Evolutionary conservation across 2,113 vertebrate species (phyloP).

Genomic region (Echinops telfairi): DNA sequence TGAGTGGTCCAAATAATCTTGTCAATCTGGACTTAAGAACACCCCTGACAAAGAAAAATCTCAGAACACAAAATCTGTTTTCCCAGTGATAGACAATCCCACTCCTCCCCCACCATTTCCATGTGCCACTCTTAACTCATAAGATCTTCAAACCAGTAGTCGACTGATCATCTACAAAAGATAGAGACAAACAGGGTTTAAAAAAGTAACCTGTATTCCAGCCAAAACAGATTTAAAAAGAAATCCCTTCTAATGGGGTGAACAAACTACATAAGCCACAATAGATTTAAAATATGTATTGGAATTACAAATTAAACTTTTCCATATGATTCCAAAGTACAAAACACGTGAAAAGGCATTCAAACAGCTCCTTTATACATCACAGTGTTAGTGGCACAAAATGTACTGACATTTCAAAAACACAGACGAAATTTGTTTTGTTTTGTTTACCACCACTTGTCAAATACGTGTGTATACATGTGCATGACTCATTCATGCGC

Average conservation of each 20-base stretch:
- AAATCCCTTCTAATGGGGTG: constrained; percentile 45
- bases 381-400: constrained; percentile 95
- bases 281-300: constrained; percentile 89
- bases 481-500: constrained; percentile 88
- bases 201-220: constrained; percentile 79
- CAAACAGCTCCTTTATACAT: constrained; percentile 88
- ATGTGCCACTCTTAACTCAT: no score
- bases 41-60: not conserved
- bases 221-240: constrained; percentile 78
- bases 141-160: not conserved
- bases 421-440: constrained; percentile 82
- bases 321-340: constrained; percentile 85
- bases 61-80: not conserved
- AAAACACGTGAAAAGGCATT: constrained; percentile 89
- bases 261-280: constrained; percentile 77
- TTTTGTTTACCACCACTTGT: constrained; percentile 76
- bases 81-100: fast-evolving
- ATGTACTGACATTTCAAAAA: constrained; percentile 87
- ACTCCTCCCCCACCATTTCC: no score
- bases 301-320: constrained; percentile 88
- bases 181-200: constrained; percentile 34
- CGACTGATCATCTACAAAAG: constrained; percentile 4
- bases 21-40: not conserved
- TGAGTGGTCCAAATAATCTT: not conserved
- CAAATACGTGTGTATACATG: constrained; percentile 83